These are phyloP conservation scores for Chrysocyon brachyurus DNA, from an alignment of 2,797 vertebrate species.

Conservation along the genomic window DNA sequence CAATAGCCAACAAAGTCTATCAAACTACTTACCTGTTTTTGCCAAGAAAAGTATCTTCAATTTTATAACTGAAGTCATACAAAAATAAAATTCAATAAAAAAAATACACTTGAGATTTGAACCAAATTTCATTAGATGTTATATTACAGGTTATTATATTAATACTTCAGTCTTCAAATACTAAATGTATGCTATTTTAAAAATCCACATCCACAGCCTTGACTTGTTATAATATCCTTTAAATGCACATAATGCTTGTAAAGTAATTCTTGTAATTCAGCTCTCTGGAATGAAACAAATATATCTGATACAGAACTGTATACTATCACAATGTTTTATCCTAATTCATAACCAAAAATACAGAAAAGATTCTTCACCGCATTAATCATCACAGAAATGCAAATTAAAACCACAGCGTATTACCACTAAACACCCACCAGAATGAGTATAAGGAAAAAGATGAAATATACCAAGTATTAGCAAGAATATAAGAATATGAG, in stretches of 20 bases:
- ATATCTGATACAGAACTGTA: background rate
- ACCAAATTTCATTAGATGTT: slow-evolving; percentile 28
- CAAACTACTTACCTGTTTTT: background rate
- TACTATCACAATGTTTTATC: background rate
- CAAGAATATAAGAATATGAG: background rate
- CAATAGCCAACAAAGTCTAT: background rate
- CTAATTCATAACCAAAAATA: slow-evolving; percentile 32
- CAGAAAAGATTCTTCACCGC: background rate
- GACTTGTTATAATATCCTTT: background rate
- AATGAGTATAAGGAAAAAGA: background rate
- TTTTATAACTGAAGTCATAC: background rate
- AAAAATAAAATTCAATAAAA: slow-evolving; percentile 44
- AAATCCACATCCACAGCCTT: background rate
- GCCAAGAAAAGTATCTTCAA: slow-evolving; percentile 27
- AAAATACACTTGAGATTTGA: slow-evolving; percentile 19
- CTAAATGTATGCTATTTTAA: slow-evolving; percentile 14
- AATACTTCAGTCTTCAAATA: slow-evolving; percentile 1
- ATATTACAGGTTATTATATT: background rate
- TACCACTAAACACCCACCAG: background rate
- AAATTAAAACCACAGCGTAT: slow-evolving; percentile 53
- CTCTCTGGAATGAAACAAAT: slow-evolving; percentile 25
- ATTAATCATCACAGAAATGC: background rate
- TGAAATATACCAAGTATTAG: background rate
- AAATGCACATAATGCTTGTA: background rate
- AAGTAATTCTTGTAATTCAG: background rate